Evolutionary conservation across 2,888 invertebrate genomes (phyloP).

Genomic region (Ochlodes sylvanus): DNA sequence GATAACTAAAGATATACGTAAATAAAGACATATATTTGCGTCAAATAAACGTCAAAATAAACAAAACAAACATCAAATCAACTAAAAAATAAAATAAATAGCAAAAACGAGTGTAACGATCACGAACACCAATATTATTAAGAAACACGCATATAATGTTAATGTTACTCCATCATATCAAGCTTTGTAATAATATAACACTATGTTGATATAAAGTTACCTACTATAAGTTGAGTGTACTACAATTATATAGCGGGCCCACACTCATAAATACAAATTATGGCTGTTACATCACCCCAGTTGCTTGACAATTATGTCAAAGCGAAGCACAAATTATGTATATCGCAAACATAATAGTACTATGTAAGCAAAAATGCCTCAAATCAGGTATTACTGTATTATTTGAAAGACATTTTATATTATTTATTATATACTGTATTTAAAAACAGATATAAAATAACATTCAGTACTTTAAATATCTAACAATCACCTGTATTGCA

Average conservation of each 20-base stretch:
- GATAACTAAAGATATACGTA: conserved; percentile 36
- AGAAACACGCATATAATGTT: neutral
- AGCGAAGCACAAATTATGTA: conserved; percentile 59
- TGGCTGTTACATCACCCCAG: conserved; percentile 83
- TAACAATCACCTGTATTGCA: too few species aligned
- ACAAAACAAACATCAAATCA: neutral
- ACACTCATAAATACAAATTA: conserved; percentile 60
- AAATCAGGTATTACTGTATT: conserved; percentile 1
- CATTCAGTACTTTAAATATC: too few species aligned
- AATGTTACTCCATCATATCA: conserved; percentile 20
- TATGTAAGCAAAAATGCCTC: neutral
- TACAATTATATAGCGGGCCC: conserved; percentile 39
- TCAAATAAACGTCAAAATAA: conserved; percentile 2
- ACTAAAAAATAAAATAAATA: conserved; percentile 1
- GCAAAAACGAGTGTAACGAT: conserved; percentile 25
- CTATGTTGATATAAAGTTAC: neutral
- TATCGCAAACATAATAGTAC: conserved; percentile 22
- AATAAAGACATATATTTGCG: conserved; percentile 37
- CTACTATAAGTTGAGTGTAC: conserved; percentile 20
- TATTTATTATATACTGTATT: neutral
- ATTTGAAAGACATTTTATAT: conserved; percentile 5
- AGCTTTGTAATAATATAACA: conserved; percentile 25
- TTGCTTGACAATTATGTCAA: conserved; percentile 52
- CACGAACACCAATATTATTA: neutral
- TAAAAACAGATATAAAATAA: neutral